Conservation (phyloP, 2,797 vertebrate genomes). For the Podargus strigoides region DNA sequence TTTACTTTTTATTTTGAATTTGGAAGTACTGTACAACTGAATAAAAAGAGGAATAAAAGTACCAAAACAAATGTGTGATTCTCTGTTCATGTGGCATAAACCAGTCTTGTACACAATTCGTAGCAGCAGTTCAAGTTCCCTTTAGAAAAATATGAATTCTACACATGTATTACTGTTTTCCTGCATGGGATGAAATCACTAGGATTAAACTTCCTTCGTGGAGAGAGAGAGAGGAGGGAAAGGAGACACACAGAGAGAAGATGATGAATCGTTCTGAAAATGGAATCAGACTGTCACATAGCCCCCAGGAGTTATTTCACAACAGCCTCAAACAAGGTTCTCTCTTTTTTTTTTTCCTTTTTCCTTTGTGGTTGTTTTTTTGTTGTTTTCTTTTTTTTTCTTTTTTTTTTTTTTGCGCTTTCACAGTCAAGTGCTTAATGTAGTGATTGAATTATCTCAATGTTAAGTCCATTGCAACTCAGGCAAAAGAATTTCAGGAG, state of each 20-base stretch:
- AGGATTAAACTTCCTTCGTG: slow-evolving; percentile 76
- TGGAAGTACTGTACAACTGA: slow-evolving; percentile 86
- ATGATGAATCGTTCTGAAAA: slow-evolving; percentile 59
- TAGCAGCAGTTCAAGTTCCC: slow-evolving; percentile 90
- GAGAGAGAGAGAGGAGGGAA: slow-evolving; percentile 58
- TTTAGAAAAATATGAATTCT: slow-evolving; percentile 84
- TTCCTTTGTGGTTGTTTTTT: no score
- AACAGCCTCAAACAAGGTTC: slow-evolving; percentile 49
- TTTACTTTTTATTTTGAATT: slow-evolving; percentile 81
- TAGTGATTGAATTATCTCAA: slow-evolving; percentile 89
- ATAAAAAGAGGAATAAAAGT: slow-evolving; percentile 82
- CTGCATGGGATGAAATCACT: slow-evolving; percentile 76
- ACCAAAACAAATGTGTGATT: slow-evolving; percentile 83
- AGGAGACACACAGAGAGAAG: slow-evolving; percentile 35
- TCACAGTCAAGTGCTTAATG: slow-evolving; percentile 95
- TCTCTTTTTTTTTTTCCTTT: background rate
- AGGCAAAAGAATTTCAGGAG: slow-evolving; percentile 79
- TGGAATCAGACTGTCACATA: slow-evolving; percentile 57
- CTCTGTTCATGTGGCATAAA: slow-evolving; percentile 84
- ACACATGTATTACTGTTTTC: slow-evolving; percentile 78
- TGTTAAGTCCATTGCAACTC: slow-evolving; percentile 82
- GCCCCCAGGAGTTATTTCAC: slow-evolving; percentile 42
- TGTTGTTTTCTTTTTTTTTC: no score
- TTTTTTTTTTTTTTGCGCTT: slow-evolving; percentile 61
- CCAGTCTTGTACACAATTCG: slow-evolving; percentile 81